phyloP scores from a whole-genome alignment of 53 echinoderm and acorn worm species.

The Paelopatides confundens region DNA sequence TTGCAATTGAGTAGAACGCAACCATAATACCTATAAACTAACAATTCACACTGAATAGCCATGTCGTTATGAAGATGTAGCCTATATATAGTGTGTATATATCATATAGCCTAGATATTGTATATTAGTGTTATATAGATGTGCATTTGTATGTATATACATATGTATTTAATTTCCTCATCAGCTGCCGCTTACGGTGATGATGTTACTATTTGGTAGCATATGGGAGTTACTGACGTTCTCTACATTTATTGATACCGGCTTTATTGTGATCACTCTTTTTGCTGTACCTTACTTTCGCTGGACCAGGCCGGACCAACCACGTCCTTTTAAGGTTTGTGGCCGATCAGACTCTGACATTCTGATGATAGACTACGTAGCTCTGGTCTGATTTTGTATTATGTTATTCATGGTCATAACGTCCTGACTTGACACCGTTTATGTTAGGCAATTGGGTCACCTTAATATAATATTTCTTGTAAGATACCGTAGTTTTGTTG shows the following conservation, averaged over 20 bases:
- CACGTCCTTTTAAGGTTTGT: slow-evolving; percentile 11
- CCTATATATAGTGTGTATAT: background rate
- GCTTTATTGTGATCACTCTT: slow-evolving; percentile 22
- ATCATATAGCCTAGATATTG: background rate
- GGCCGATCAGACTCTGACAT: too few relatives aligned
- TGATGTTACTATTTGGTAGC: slow-evolving; percentile 12
- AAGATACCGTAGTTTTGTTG: too few relatives aligned
- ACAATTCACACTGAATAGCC: too few relatives aligned
- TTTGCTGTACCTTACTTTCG: slow-evolving; percentile 3
- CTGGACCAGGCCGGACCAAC: slow-evolving; percentile 41
- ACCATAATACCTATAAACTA: too few relatives aligned
- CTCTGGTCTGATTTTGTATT: too few relatives aligned
- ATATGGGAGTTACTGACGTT: slow-evolving; percentile 21
- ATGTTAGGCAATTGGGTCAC: too few relatives aligned
- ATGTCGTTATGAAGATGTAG: background rate
- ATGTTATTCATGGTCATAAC: too few relatives aligned
- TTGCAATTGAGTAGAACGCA: too few relatives aligned
- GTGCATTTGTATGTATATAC: background rate
- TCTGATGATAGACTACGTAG: too few relatives aligned
- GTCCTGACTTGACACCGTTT: too few relatives aligned
- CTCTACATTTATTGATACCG: slow-evolving; percentile 16
- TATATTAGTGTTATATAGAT: background rate
- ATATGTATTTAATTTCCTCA: background rate
- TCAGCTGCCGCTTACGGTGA: slow-evolving; percentile 17
- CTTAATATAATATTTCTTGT: too few relatives aligned